Percentiles rank a stretch among this genome's conserved stretches.
Conservation (phyloP, 2,113 vertebrate genomes). For the Daubentonia madagascariensis region DNA sequence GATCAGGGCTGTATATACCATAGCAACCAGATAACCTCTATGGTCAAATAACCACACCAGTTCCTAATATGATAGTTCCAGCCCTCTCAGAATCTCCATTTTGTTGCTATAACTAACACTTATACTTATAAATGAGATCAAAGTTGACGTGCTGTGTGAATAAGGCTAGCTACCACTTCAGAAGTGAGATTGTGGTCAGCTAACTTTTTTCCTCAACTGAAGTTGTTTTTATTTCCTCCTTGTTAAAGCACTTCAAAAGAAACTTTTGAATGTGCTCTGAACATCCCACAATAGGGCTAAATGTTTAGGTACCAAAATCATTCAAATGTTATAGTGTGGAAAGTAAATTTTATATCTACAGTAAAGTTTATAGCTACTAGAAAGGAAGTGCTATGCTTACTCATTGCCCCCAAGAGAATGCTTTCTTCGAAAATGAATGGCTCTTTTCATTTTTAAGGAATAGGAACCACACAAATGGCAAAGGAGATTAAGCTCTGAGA, state of each 20-base stretch:
- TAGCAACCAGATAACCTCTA: background rate
- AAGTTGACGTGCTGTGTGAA: background rate
- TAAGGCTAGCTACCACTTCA: background rate
- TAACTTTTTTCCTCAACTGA: background rate
- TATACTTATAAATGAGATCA: background rate
- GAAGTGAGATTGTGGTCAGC: background rate
- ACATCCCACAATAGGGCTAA: background rate
- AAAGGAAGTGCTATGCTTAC: slow-evolving; percentile 22
- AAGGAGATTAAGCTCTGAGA: background rate
- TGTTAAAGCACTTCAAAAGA: background rate
- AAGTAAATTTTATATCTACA: slow-evolving; percentile 51
- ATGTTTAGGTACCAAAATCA: slow-evolving; percentile 32
- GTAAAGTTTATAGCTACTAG: slow-evolving; percentile 32
- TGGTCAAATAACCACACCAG: background rate
- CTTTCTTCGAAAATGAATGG: slow-evolving; percentile 28
- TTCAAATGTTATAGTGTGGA: slow-evolving; percentile 18
- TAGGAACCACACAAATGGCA: background rate
- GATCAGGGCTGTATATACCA: background rate
- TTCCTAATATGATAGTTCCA: background rate
- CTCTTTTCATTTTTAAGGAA: slow-evolving; percentile 5
- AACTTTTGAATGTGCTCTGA: background rate
- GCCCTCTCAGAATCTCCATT: background rate
- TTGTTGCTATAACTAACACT: background rate
- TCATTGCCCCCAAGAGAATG: slow-evolving; percentile 10
- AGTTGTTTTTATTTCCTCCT: background rate